Base-by-base conservation (phyloP, 2,113 vertebrate species). In the Lutjanus erythropterus region DNA sequence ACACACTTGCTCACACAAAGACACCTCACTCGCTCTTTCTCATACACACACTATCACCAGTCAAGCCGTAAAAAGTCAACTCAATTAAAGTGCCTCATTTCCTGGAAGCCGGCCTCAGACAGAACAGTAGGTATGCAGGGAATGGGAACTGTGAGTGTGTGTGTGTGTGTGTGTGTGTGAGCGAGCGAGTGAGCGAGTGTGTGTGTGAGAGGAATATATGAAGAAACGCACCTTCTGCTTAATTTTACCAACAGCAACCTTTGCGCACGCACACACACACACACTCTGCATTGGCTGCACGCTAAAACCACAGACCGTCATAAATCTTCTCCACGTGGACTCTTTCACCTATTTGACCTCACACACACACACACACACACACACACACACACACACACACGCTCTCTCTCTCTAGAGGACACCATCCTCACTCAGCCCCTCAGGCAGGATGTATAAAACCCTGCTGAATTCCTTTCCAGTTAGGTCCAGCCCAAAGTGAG, bases 81-180 rank as follows among this genome's bases (percentile, higher is more conserved):
- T 94, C 94, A 95, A 95, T 95, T 95, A 95, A 95, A 95, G 92
- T 91, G 94, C 91, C 93, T 93, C 92, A 80, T 94, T 95, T 95
- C 95, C 95, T 95, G 95, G 94, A 95, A 95, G 93, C 90, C 88
- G 74, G 91, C 89, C 88, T 91, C 93, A 94, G 93, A 95, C 92
- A 89, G 90, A 93, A 91, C 94, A 92, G 90, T 84, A 95, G 94
- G 94, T 94, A 95, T 94, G 94, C 91, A 94, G 94, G 91, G 94
- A 95, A 95, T 92, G 91, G 92, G 92, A 94, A 92, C 86, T 78
- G 81, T 92, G 87, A 91, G 91, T 89, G 87, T 84, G 79, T 81
- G 84, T 75, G 78, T 81, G 75, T 74, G 83, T 56, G 64, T 56
- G 75, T 58, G 67, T 42, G 55, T 61, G 73, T 70, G 80, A 52